Conservation (phyloP, 2,797 vertebrate genomes). For the Podarcis siculus region DNA sequence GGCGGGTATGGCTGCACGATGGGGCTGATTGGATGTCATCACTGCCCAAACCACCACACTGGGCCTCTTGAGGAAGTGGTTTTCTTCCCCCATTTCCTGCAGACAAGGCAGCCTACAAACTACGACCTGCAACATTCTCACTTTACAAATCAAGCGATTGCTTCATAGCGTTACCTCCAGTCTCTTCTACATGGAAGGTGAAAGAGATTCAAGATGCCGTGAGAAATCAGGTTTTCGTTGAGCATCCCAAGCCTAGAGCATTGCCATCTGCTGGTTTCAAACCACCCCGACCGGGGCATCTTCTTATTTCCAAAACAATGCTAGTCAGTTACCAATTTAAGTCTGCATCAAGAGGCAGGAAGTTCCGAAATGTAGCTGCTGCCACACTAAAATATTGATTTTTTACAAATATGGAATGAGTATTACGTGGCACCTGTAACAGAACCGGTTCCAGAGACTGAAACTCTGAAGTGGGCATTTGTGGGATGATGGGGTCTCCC, state of each 20-base stretch:
- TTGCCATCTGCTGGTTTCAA: not conserved
- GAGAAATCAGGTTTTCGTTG: not conserved
- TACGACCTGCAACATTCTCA: not conserved
- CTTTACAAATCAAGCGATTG: not conserved
- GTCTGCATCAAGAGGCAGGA: too few species aligned
- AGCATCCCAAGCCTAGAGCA: too few species aligned
- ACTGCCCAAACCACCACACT: not conserved
- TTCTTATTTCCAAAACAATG: not conserved
- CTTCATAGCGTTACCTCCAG: not conserved
- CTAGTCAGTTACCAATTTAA: not conserved
- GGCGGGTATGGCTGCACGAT: too few species aligned
- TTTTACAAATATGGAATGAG: too few species aligned
- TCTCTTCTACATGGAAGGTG: not conserved
- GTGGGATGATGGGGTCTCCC: too few species aligned
- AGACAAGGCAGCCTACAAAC: not conserved
- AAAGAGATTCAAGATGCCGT: not conserved
- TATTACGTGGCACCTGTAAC: too few species aligned
- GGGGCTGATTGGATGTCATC: not conserved
- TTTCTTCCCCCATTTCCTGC: conserved; percentile 26
- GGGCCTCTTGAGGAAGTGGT: conserved; percentile 32
- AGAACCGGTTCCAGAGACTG: too few species aligned
- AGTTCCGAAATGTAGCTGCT: too few species aligned
- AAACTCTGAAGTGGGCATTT: too few species aligned
- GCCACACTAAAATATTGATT: too few species aligned
- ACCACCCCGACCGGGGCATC: not conserved